phyloP scores from a whole-genome alignment of 2,888 invertebrate species.

The Clepsis dumicolana region DNA sequence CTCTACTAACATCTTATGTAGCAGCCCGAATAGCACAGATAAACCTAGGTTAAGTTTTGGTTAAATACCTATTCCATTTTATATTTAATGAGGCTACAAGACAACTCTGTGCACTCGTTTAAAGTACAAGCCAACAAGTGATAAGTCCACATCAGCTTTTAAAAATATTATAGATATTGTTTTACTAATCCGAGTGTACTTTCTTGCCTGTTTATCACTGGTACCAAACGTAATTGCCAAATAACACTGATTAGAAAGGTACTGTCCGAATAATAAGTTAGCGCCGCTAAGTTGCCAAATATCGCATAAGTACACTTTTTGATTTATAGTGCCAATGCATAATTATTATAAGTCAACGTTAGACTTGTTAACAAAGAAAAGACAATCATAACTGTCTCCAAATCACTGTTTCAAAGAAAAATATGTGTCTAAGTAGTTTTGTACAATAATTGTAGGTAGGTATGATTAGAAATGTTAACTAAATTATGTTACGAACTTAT shows the following conservation, averaged over 20 bases:
- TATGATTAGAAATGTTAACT: not conserved
- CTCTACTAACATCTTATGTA: slow-evolving; percentile 88
- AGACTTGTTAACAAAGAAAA: not conserved
- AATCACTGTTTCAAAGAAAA: not conserved
- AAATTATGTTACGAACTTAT: not conserved
- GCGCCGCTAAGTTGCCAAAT: slow-evolving; percentile 1
- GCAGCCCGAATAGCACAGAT: slow-evolving; percentile 71
- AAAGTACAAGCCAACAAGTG: not conserved
- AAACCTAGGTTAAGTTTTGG: slow-evolving; percentile 56
- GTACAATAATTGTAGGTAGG: not conserved
- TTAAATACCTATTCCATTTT: slow-evolving; percentile 46
- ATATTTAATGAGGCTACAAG: not conserved
- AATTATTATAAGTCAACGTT: not conserved
- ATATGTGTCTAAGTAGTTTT: not conserved
- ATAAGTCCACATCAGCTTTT: not conserved
- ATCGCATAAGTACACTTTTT: not conserved
- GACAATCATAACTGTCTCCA: not conserved
- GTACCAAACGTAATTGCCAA: slow-evolving; percentile 9
- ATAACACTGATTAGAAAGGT: not conserved
- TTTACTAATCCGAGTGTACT: not conserved
- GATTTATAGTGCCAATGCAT: not conserved
- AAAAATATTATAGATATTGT: not conserved
- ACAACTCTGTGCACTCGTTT: slow-evolving; percentile 5
- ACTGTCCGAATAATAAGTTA: slow-evolving; percentile 1
- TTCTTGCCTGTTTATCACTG: not conserved